These are phyloP conservation scores for Trissolcus basalis DNA, from an alignment of 1,140 invertebrate species.

Conservation along the genomic window DNA sequence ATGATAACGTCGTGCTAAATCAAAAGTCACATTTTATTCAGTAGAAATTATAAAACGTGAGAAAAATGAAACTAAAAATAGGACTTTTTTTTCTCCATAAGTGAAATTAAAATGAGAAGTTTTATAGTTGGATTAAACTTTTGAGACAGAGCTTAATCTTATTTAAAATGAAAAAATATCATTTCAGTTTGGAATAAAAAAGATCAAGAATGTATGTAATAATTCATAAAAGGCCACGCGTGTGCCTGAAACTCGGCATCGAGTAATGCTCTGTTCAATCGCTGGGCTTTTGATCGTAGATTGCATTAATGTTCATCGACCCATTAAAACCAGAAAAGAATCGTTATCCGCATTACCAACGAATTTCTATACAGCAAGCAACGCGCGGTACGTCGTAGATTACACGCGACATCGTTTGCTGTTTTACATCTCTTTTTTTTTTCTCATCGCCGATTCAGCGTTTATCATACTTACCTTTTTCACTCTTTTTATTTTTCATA, in stretches of 20 bases:
- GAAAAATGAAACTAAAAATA: no score
- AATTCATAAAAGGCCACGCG: conserved; percentile 15
- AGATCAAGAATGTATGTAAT: neutral
- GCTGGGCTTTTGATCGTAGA: conserved; percentile 33
- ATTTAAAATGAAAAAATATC: no score
- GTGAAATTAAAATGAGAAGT: no score
- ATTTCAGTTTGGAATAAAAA: neutral
- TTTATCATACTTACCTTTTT: neutral
- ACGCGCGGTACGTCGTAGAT: conserved; percentile 1
- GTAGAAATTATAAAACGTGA: no score
- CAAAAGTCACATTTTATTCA: no score
- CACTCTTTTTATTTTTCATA: neutral
- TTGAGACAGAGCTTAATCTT: no score
- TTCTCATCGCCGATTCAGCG: neutral
- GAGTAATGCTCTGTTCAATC: conserved; percentile 33
- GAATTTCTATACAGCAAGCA: conserved; percentile 16
- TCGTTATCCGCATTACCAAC: conserved; percentile 24
- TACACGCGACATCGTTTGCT: conserved; percentile 7
- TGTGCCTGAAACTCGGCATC: conserved; percentile 17
- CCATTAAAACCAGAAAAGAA: conserved; percentile 31
- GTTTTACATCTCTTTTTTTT: neutral
- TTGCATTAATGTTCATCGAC: conserved; percentile 39
- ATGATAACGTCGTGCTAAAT: no score
- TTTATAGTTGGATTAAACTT: no score
- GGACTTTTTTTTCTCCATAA: no score